These are phyloP conservation scores for Lordiphosa andalusiaca DNA, from an alignment of 2,888 invertebrate species.

Conservation along the genomic window DNA sequence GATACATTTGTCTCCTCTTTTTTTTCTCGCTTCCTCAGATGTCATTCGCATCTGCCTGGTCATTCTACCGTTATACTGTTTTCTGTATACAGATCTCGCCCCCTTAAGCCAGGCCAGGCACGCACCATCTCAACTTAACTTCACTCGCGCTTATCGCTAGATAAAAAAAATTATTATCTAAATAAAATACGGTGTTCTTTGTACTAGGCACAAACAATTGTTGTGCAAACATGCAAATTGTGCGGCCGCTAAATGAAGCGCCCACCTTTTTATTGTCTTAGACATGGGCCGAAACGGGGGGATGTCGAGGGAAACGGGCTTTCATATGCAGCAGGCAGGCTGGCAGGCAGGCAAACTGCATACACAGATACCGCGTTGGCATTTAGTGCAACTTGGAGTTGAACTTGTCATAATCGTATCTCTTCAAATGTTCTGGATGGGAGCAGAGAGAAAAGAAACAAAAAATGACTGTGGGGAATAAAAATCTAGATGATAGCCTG, in stretches of 20 bases:
- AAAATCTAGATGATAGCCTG: too few relatives aligned
- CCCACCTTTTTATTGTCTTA: slow-evolving; percentile 68
- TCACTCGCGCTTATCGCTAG: slow-evolving; percentile 56
- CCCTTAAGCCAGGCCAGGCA: slow-evolving; percentile 23
- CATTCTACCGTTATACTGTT: slow-evolving; percentile 23
- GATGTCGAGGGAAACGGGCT: slow-evolving; percentile 2
- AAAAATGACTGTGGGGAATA: slow-evolving; percentile 10
- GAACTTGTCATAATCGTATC: slow-evolving; percentile 72
- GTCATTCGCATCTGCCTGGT: slow-evolving; percentile 9
- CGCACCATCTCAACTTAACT: slow-evolving; percentile 20
- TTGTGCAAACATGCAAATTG: slow-evolving; percentile 76
- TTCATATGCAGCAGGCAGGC: neutral
- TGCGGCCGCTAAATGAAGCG: slow-evolving; percentile 65
- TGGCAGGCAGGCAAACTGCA: slow-evolving; percentile 20
- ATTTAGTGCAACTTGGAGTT: slow-evolving; percentile 64
- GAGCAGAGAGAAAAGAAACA: slow-evolving; percentile 25
- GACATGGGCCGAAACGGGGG: slow-evolving; percentile 24
- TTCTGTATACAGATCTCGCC: slow-evolving; percentile 11
- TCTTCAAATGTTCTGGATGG: slow-evolving; percentile 64
- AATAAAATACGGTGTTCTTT: slow-evolving; percentile 65
- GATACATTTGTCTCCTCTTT: neutral
- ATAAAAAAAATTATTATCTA: slow-evolving; percentile 65
- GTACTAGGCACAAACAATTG: slow-evolving; percentile 67
- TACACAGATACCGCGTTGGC: slow-evolving; percentile 40
- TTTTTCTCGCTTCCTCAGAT: too few relatives aligned